Percentiles rank a stretch among this genome's conserved stretches.
phyloP scores from a whole-genome alignment of 2,888 invertebrate genomes.

The Cephus rjabovi region DNA sequence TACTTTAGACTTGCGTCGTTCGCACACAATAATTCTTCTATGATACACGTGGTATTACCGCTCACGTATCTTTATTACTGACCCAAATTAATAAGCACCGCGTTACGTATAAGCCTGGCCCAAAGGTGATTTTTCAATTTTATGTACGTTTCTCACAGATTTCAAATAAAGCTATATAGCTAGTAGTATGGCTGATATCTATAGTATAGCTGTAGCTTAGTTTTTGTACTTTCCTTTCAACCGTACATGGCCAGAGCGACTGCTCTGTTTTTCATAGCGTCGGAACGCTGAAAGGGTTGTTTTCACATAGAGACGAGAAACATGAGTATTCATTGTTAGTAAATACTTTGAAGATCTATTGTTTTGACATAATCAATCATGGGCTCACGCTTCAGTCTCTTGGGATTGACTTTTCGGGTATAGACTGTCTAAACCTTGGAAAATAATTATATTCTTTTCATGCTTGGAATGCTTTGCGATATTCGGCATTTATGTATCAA shows the following conservation, averaged over 20 bases:
- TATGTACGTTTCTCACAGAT: neutral
- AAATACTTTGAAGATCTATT: neutral
- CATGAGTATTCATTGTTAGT: neutral
- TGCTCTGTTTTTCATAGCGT: neutral
- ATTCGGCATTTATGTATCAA: neutral
- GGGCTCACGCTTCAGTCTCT: neutral
- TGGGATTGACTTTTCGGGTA: neutral
- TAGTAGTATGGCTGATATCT: neutral
- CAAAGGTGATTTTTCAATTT: neutral
- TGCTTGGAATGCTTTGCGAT: neutral
- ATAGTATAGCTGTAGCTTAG: neutral
- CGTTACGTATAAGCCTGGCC: slow-evolving; percentile 3
- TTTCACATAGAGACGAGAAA: neutral
- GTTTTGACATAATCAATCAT: neutral
- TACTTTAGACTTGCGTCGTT: neutral
- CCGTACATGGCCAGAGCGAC: neutral
- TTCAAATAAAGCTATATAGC: neutral
- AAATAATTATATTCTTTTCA: neutral
- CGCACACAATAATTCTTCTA: neutral
- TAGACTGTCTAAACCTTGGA: neutral
- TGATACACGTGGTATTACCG: slow-evolving; percentile 19
- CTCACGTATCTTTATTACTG: slow-evolving; percentile 4
- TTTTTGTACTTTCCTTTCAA: neutral
- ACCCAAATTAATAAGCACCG: slow-evolving; percentile 45
- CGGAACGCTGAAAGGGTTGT: neutral